Percentiles rank a stretch among this genome's conserved stretches.
phyloP scores from a whole-genome alignment of 2,113 vertebrate species.

The Takifugu flavidus region DNA sequence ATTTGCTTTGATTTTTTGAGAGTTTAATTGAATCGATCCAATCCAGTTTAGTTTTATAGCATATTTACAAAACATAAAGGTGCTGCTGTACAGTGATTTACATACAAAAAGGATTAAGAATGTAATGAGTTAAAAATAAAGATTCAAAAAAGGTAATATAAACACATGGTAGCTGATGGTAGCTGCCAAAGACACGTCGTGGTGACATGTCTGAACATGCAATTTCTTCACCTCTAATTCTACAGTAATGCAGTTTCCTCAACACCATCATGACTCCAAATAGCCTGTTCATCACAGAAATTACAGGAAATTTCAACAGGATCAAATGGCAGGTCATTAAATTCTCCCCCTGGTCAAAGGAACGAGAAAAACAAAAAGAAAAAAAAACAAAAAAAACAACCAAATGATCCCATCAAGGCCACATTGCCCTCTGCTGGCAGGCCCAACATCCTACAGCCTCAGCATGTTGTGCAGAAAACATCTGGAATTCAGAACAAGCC shows the following conservation, averaged over 20 bases:
- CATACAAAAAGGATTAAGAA: no score
- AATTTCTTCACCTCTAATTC: constrained; percentile 8
- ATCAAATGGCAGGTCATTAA: constrained; percentile 46
- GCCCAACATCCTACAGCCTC: constrained; percentile 14
- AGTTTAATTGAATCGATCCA: neutral
- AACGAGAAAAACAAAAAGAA: neutral
- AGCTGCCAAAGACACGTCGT: neutral
- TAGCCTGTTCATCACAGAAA: constrained; percentile 26
- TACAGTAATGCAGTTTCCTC: constrained; percentile 7
- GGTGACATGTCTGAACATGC: neutral
- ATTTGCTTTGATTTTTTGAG: neutral
- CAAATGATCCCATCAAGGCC: constrained; percentile 15
- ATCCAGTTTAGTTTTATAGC: no score
- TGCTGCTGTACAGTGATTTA: no score
- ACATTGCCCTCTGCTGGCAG: constrained; percentile 57
- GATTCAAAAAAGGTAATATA: no score
- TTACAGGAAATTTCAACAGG: constrained; percentile 28
- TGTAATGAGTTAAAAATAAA: no score
- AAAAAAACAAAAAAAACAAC: neutral
- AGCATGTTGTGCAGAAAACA: constrained; percentile 41
- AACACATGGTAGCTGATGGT: no score
- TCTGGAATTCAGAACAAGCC: constrained; percentile 66
- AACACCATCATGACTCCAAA: constrained; percentile 31
- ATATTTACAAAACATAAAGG: no score
- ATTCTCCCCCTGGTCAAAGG: constrained; percentile 10